These are phyloP conservation scores for Neotragus pygmaeus DNA, from an alignment of 2,113 vertebrate species.

Conservation along the genomic window DNA sequence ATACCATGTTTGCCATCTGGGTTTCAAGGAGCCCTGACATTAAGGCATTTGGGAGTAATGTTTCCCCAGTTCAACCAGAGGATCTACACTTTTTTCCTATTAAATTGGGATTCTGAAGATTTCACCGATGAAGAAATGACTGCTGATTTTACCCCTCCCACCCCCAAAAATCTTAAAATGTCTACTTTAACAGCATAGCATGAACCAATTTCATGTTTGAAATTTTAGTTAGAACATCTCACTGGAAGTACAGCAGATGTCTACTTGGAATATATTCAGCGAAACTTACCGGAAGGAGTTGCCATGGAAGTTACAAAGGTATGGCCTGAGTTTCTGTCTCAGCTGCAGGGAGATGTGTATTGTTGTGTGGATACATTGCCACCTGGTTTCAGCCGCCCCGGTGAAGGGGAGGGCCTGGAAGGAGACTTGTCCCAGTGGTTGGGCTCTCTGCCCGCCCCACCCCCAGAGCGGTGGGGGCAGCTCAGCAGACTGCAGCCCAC, in stretches of 20 bases:
- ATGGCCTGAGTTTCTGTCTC: background rate
- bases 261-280: constrained; percentile 96
- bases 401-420: background rate
- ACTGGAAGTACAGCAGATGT: constrained; percentile 91
- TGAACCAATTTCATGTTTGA: background rate
- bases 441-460: background rate
- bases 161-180: background rate
- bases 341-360: background rate
- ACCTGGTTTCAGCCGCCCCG: background rate
- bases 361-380: background rate
- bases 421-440: too few species aligned
- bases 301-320: constrained; percentile 97
- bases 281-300: constrained; percentile 96
- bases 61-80: background rate
- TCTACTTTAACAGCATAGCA: background rate
- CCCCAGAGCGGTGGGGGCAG: background rate
- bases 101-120: background rate
- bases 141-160: background rate
- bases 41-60: background rate
- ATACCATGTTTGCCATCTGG: background rate
- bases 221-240: constrained; percentile 86
- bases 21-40: background rate
- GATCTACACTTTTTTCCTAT: background rate
- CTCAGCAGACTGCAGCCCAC: background rate
- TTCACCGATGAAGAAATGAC: background rate